A percentile compares a stretch with the other conserved stretches of the same genome.
Conservation (phyloP, 2,797 vertebrate genomes). For the Girardinus metallicus region DNA sequence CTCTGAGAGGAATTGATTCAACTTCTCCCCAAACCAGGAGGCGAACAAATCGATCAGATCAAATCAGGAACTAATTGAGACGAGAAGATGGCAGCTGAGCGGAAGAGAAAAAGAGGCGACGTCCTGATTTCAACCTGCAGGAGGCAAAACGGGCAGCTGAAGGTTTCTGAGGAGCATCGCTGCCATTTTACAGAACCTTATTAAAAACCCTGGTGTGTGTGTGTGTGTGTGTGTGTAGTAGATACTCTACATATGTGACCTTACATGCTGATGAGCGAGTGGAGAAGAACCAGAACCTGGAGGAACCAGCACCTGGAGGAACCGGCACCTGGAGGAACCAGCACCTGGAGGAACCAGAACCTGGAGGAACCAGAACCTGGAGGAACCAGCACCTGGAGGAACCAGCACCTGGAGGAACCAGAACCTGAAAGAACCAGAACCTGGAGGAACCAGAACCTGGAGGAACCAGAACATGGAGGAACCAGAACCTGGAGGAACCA, state of each 20-base stretch:
- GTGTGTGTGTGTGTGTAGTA: too few species aligned
- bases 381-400: slow-evolving; percentile 2
- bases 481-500: too few species aligned
- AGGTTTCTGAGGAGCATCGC: slow-evolving; percentile 26
- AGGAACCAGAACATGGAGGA: not conserved
- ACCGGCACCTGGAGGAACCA: too few species aligned
- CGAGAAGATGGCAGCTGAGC: slow-evolving; percentile 45
- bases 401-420: too few species aligned
- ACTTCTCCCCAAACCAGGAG: slow-evolving; percentile 50
- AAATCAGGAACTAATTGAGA: slow-evolving; percentile 66
- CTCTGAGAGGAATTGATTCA: slow-evolving; percentile 42
- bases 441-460: not conserved
- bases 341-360: too few species aligned
- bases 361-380: too few species aligned
- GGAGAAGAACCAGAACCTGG: too few species aligned
- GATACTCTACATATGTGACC: slow-evolving; percentile 35
- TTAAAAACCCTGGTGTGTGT: slow-evolving; percentile 1
- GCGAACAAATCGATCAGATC: slow-evolving; percentile 60
- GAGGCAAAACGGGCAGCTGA: slow-evolving; percentile 21
- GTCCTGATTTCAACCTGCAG: slow-evolving; percentile 26
- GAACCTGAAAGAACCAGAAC: too few species aligned
- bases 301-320: too few species aligned
- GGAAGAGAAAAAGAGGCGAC: slow-evolving; percentile 11
- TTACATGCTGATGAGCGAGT: slow-evolving; percentile 48
- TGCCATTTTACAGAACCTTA: slow-evolving; percentile 18